These are phyloP conservation scores for Philhelius pedissequus DNA, from an alignment of 2,888 invertebrate genomes.

Conservation along the genomic window DNA sequence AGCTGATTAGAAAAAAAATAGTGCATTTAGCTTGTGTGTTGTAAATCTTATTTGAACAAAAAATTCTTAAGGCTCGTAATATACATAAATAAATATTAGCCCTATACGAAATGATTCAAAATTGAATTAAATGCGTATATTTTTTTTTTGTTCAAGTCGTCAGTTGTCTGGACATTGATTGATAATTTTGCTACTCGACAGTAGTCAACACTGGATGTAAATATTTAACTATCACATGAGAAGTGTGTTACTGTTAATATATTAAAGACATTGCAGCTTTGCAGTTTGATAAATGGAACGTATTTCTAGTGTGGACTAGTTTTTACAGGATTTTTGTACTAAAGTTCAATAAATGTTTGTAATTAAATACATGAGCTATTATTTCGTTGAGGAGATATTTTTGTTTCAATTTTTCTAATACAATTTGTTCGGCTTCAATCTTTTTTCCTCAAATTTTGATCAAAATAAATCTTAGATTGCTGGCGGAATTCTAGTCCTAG, in stretches of 20 bases:
- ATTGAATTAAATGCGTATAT: slow-evolving; percentile 51
- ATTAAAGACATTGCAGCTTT: background rate
- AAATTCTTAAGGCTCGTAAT: background rate
- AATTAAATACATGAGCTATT: background rate
- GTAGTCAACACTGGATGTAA: slow-evolving; percentile 12
- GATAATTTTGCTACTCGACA: no score
- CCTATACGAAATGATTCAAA: background rate
- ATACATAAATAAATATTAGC: background rate
- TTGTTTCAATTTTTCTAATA: no score
- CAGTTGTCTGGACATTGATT: slow-evolving; percentile 15
- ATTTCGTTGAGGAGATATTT: no score
- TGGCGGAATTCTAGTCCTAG: no score
- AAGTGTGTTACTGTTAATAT: slow-evolving; percentile 16
- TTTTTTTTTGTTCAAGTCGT: slow-evolving; percentile 29
- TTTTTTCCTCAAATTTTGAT: no score
- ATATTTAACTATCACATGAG: slow-evolving; percentile 60
- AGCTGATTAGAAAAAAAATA: slow-evolving; percentile 1
- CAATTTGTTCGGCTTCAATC: no score
- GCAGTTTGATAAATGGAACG: slow-evolving; percentile 12
- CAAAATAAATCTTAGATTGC: no score
- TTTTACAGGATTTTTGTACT: background rate
- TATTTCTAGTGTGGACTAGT: slow-evolving; percentile 4
- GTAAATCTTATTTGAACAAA: slow-evolving; percentile 15
- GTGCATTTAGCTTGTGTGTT: slow-evolving; percentile 20
- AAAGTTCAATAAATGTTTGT: background rate